Base-by-base conservation (phyloP, 2,888 invertebrate species). In the Isoperla grammatica region DNA sequence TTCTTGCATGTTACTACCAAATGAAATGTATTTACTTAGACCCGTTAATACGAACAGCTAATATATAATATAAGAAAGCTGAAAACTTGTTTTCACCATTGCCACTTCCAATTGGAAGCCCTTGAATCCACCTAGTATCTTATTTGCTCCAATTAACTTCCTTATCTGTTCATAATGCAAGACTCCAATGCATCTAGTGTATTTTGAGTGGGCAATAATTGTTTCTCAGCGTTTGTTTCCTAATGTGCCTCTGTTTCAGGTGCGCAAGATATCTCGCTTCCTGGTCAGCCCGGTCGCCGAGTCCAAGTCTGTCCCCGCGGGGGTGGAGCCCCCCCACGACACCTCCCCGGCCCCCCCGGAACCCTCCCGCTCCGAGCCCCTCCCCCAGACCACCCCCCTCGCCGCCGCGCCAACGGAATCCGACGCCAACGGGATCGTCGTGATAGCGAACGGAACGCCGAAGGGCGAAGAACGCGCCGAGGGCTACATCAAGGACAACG, bases 201-300 rank as follows among this genome's bases (percentile, higher is more conserved):
- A n/a, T n/a, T n/a, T n/a, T n/a, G n/a, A n/a, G n/a, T n/a, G n/a
- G n/a, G n/a, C n/a, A n/a, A n/a, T n/a, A n/a, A n/a, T n/a, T n/a
- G n/a, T n/a, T n/a, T n/a, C n/a, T n/a, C n/a, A n/a, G n/a, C n/a
- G n/a, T n/a, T n/a, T n/a, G n/a, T n/a, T n/a, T n/a, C n/a, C n/a
- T n/a, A n/a, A n/a, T 57, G 50, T 59, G 42, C 48, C 39, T 17
- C 20, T 48, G 15, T 8, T 60, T 61, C 65, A 71, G 50, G 79
- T 79, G 42, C 77, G 89, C 61, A 90, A 90, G 72, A 87, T 90
- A 68, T 90, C 90, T 29, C 78, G 90, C 60, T 90, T 90, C 75
- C 80, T 89, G 71, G 89, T 90, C 67, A 90, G 89, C 72, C 89
- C 90, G 19, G 89, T 90, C 1, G 79, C 59, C 20, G 50, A 62